Base-by-base conservation (phyloP, 1,140 invertebrate species). In the Papilio polyxenes region DNA sequence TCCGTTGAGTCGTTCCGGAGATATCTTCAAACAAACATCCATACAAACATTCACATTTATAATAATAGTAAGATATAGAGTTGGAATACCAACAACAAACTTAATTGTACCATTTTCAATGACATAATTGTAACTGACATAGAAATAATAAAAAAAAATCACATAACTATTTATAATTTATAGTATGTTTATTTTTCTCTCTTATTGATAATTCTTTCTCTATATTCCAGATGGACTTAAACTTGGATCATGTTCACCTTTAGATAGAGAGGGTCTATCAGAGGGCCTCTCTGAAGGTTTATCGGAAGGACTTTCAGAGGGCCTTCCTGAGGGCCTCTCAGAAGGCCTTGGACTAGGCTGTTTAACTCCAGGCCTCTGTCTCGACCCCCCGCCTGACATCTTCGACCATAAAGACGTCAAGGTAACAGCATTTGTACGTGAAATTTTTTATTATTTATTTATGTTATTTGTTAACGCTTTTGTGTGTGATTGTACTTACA, bases 361-460 rank as follows among this genome's bases (percentile, higher is more conserved):
- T 78, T 83, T 94, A 51, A 91, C 92, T 56, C 89, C 92, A 0
- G 92, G 90, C 76, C 88, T 93, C n/a, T 93, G 92, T 65, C 87
- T 92, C 1, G 92, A 93, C 48, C 89, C 89, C 0, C 89, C 90
- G 10, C 79, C 89, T 0, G 89, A 91, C 0, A 88, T 92, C 8
- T 92, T 93, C 59, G 90, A 85, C 82, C 91, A 92, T 82, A 94
- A 93, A 81, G 90, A 94, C 56, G 89, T 94, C 20, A 94, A 94
- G 91, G 92, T 93, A 87, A 51, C 31, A 80, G 59, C 78, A 44
- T 80, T 65, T 80, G 79, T 72, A 51, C 17, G 40, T 75, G 49
- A 81, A 37, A 82, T 69, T 79, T 17, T 74, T 69, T 53, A 23
- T 59, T 76, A 69, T 76, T 76, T 49, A 53, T 76, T 77, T 23